A percentile compares a stretch with the other conserved stretches of the same genome.
phyloP scores from a whole-genome alignment of 2,888 invertebrate species.

The Thecocarcelia acutangulata region DNA sequence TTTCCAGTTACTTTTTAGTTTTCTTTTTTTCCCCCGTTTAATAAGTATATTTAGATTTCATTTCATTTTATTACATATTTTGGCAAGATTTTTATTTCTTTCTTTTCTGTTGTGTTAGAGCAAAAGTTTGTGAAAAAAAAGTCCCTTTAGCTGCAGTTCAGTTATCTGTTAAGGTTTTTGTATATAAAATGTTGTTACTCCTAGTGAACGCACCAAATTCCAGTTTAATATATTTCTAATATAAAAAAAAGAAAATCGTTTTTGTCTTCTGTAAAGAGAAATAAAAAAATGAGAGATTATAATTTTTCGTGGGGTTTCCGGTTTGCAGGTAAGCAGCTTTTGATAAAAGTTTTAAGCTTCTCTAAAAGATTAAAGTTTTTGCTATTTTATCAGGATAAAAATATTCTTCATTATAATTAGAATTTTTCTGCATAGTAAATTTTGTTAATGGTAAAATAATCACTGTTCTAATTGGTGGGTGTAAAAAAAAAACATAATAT shows the following conservation, averaged over 20 bases:
- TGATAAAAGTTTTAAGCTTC: conserved; percentile 37
- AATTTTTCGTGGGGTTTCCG: conserved; percentile 1
- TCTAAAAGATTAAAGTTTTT: conserved; percentile 32
- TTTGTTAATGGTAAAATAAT: not conserved
- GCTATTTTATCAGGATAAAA: conserved; percentile 8
- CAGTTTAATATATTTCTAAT: conserved; percentile 5
- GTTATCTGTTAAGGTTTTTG: conserved; percentile 32
- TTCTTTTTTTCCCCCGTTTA: conserved; percentile 1
- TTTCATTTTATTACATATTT: conserved; percentile 30
- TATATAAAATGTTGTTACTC: conserved; percentile 18
- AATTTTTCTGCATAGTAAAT: not conserved
- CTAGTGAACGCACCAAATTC: not conserved
- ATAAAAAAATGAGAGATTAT: conserved; percentile 3
- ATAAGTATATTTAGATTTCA: conserved; percentile 48
- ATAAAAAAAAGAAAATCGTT: not conserved
- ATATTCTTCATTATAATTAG: not conserved
- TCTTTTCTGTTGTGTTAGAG: conserved; percentile 13
- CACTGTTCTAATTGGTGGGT: not conserved
- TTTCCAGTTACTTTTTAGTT: conserved; percentile 50
- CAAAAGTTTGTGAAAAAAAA: conserved; percentile 16
- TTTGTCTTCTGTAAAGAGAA: conserved; percentile 6
- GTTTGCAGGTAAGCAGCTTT: conserved; percentile 26
- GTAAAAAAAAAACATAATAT: not conserved
- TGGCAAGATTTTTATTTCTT: conserved; percentile 24
- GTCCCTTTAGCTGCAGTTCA: not conserved